Conservation (phyloP, 2,797 vertebrate genomes). For the Anabacerthia variegaticeps region DNA sequence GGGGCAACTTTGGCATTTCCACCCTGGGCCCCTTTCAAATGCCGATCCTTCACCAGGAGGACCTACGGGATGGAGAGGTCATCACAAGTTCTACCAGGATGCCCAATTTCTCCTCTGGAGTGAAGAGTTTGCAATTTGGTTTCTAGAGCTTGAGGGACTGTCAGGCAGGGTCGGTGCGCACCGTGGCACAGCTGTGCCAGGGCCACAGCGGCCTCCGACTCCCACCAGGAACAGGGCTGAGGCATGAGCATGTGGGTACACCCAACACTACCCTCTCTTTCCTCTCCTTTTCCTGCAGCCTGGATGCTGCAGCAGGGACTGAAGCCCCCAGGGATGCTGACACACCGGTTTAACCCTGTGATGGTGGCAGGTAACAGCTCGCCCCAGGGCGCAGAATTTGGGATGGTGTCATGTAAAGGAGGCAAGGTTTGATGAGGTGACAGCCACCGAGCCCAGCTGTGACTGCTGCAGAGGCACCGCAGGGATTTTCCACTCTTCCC, state of each 20-base stretch:
- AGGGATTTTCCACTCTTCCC: background rate
- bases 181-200: background rate
- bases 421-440: background rate
- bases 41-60: slow-evolving; percentile 27
- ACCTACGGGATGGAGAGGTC: slow-evolving; percentile 5
- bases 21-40: slow-evolving; percentile 38
- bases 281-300: background rate
- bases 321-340: background rate
- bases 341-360: background rate
- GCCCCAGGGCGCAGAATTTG: background rate
- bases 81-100: slow-evolving; percentile 21
- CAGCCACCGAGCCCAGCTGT: background rate
- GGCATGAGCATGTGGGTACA: background rate
- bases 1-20: slow-evolving; percentile 11
- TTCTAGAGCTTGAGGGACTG: slow-evolving; percentile 24
- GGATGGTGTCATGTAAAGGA: background rate
- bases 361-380: background rate
- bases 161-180: background rate
- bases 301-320: background rate
- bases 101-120: slow-evolving; percentile 48
- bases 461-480: background rate
- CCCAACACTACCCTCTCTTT: rapidly evolving
- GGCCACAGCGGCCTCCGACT: background rate
- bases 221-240: background rate
- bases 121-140: slow-evolving; percentile 40